A percentile compares a stretch with the other conserved stretches of the same genome.
Conservation (phyloP, 2,797 vertebrate species). For the Hozukius guyotensis region DNA sequence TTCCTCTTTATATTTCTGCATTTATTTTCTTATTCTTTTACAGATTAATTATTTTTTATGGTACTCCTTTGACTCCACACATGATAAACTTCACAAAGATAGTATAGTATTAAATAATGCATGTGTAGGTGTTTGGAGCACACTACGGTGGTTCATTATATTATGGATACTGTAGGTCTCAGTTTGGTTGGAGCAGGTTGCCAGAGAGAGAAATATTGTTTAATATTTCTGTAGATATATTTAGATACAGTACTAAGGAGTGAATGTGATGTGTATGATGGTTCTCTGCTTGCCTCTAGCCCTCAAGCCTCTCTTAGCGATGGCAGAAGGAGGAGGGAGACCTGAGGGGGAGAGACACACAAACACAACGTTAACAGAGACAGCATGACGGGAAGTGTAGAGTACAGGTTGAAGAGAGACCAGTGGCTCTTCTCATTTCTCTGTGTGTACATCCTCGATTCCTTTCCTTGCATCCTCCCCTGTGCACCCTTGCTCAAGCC, state of each 20-base stretch:
- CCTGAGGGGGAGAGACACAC: conserved; percentile 53
- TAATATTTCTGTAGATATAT: neutral
- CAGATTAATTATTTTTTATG: too few species aligned
- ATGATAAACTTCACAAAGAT: neutral
- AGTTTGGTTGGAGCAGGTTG: neutral
- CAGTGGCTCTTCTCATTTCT: neutral
- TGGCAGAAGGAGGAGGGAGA: conserved; percentile 70
- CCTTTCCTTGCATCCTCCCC: neutral
- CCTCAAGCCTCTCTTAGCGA: conserved; percentile 63
- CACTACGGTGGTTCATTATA: neutral
- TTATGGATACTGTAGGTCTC: neutral
- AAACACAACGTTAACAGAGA: conserved; percentile 17
- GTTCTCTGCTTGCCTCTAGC: conserved; percentile 61
- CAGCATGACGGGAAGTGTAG: neutral
- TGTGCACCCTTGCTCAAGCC: neutral
- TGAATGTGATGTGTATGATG: neutral
- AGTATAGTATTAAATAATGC: neutral
- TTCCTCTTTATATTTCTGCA: too few species aligned
- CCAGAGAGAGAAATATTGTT: neutral
- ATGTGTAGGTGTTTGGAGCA: neutral
- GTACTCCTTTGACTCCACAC: too few species aligned
- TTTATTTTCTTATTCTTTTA: too few species aligned
- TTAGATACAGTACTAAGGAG: neutral
- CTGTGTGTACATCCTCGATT: neutral
- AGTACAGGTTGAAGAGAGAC: neutral